Evolutionary conservation across 2,797 vertebrate species (phyloP).

Genomic region (Channallabes apus): DNA sequence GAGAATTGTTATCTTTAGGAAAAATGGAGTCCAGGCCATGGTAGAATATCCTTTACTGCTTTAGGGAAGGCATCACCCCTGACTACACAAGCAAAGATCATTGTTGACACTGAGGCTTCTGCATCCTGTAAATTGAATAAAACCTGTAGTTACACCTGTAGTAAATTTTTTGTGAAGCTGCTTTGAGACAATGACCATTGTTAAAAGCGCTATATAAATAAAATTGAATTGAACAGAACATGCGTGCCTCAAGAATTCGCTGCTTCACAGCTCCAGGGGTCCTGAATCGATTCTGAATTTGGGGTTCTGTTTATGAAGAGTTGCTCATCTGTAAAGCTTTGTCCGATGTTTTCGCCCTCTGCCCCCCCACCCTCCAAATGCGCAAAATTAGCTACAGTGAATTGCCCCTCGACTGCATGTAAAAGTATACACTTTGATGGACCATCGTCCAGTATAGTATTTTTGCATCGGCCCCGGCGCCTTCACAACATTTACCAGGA

Average conservation of each 20-base stretch:
- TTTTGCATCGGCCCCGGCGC: background rate
- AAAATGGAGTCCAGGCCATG: conserved; percentile 97
- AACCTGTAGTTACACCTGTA: background rate
- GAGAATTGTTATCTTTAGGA: conserved; percentile 95
- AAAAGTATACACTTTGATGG: background rate
- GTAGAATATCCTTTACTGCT: conserved; percentile 92
- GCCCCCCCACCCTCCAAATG: background rate
- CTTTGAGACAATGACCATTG: too few species aligned
- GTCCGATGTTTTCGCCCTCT: background rate
- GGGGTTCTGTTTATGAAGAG: background rate
- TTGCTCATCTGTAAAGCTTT: background rate
- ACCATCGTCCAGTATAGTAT: too few species aligned
- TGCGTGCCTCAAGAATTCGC: background rate
- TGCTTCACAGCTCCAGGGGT: background rate
- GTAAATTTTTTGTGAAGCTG: too few species aligned
- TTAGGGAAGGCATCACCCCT: background rate
- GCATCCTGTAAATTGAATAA: background rate
- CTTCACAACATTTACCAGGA: background rate
- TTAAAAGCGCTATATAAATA: too few species aligned
- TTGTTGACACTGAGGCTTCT: background rate
- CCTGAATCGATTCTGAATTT: background rate
- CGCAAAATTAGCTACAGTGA: background rate
- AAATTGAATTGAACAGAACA: too few species aligned
- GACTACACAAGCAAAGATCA: background rate
- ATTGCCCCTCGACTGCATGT: background rate